A percentile compares a stretch with the other conserved stretches of the same genome.
These are phyloP conservation scores for Ptycholaimellus sp. DNA, from an alignment of 2,888 invertebrate genomes.

Conservation along the genomic window DNA sequence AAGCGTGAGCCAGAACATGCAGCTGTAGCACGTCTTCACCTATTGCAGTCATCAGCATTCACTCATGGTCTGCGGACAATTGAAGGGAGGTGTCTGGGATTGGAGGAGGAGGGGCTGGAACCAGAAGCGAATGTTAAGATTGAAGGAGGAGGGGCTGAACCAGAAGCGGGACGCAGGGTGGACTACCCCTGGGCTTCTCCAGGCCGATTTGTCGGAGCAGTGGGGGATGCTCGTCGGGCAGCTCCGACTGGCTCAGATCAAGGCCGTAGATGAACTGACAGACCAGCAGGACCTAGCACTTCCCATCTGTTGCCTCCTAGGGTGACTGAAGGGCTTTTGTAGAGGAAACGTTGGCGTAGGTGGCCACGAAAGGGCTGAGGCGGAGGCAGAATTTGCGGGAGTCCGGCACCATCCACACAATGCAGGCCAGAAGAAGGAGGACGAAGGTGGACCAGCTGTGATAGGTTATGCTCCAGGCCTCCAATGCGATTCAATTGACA, in stretches of 20 bases:
- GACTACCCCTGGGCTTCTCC: constrained; percentile 9
- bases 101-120: no score
- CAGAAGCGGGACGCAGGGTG: constrained; percentile 9
- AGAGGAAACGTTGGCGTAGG: constrained; percentile 50
- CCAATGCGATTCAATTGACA: no score
- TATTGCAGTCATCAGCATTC: no score
- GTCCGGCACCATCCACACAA: constrained; percentile 82
- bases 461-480: constrained; percentile 94
- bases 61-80: no score
- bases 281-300: constrained; percentile 43
- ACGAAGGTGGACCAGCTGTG: constrained; percentile 91
- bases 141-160: constrained; percentile 44
- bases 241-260: constrained; percentile 53
- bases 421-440: constrained; percentile 67
- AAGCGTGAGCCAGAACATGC: constrained; percentile 84
- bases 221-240: constrained; percentile 36
- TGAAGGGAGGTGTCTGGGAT: no score
- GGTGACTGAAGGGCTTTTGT: no score
- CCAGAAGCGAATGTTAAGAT: no score
- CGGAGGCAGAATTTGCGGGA: constrained; percentile 68
- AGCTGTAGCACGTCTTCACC: constrained; percentile 45
- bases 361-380: constrained; percentile 63
- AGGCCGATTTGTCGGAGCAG: constrained; percentile 12
- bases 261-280: constrained; percentile 57
- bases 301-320: not conserved